Evolutionary conservation across 2,113 vertebrate genomes (phyloP), one percentile per base, ranked within the genome.

Genomic region (Seriola dumerili): DNA sequence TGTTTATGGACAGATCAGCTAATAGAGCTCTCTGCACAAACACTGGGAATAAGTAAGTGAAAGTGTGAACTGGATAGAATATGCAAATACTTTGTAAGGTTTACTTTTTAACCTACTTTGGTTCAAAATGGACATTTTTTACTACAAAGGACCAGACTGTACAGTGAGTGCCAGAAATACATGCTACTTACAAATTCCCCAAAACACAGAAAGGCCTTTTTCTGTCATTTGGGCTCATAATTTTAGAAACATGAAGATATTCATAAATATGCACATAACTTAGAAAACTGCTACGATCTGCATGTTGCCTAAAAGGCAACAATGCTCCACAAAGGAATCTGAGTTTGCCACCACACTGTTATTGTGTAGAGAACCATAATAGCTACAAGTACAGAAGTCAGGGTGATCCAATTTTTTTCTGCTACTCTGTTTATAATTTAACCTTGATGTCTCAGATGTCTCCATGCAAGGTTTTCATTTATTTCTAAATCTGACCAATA

Each of bases 221-320:
- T 55, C 58, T 66, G 44, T 78, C 55, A 66, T 69, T 78, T 72
- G 46, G 23, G 65, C 44, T 72, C 13, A 36, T 59, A 32, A 70
- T 87, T 88, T 83, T 74, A 58, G 55, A 70, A 77, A 50, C 55
- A 81, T 66, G 16, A 81, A 83, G 14, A 79, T 68, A 42, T 67
- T 89, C n/a, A 89, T 89, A 86, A 70, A 59, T 74, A 86, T 89
- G 83, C 89, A 90, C 78, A 86, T 86, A 85, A 90, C 63, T 88
- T 79, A 81, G 21, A 87, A 81, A 87, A 81, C 11, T 69, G 78
- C 72, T 64, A 76, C 69, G 0, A 78, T 80, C 57, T 87, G 82
- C 74, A 81, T 77, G 86, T 81, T 84, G 72, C 77, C 80, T 72
- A 25, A 83, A 72, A 92, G 85, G 80, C 83, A 80, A 73, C 78